Conservation (phyloP, 1,140 invertebrate genomes). For the Pachyrhynchus sulphureomaculatus region DNA sequence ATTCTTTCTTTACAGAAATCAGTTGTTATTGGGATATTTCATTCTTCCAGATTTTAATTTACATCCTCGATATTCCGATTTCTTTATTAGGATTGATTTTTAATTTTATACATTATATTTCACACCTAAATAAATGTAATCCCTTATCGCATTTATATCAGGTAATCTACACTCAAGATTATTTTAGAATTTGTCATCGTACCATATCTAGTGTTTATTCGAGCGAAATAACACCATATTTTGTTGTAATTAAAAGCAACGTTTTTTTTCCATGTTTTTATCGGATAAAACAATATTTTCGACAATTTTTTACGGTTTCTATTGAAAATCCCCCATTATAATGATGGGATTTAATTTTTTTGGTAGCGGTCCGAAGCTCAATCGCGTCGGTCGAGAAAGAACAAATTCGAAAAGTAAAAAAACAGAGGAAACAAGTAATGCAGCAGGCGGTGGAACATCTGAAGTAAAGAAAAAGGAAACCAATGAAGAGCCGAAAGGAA, state of each 20-base stretch:
- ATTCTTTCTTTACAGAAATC: no score
- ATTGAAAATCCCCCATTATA: no score
- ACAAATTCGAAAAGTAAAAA: background rate
- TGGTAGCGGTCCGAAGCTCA: constrained; percentile 19
- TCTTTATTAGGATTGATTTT: background rate
- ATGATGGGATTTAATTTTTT: constrained; percentile 24
- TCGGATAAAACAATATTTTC: background rate
- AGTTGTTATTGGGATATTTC: no score
- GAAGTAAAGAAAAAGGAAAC: background rate
- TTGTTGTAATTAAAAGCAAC: background rate
- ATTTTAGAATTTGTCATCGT: constrained; percentile 6
- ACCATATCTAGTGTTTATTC: background rate
- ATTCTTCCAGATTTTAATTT: no score
- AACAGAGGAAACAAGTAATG: background rate
- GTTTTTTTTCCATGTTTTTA: background rate
- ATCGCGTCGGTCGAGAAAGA: constrained; percentile 4
- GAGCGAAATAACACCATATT: background rate
- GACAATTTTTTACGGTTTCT: background rate
- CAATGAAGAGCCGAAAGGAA: background rate
- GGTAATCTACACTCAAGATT: constrained; percentile 5
- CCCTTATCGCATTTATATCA: background rate
- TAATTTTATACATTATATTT: background rate
- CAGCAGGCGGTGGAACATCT: background rate
- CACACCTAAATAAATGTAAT: background rate
- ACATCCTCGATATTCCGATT: no score